A percentile compares a stretch with the other conserved stretches of the same genome.
Conservation (phyloP, 2,113 vertebrate genomes). For the Entomyzon cyanotis region DNA sequence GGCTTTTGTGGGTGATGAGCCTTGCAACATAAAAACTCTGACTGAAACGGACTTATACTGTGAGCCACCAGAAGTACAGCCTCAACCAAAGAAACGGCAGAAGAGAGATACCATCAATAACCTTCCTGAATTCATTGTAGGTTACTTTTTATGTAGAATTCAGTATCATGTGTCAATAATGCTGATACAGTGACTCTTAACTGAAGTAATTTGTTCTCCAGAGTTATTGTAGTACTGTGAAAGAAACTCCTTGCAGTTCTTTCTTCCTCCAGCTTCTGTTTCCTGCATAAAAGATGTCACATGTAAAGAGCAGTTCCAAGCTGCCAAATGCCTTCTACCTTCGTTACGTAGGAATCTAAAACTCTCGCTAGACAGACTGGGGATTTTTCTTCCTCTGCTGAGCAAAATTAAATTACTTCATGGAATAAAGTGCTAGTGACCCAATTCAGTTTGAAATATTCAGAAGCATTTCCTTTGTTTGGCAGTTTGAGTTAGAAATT, state of each 20-base stretch:
- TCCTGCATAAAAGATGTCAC: not conserved
- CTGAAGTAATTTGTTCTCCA: not conserved
- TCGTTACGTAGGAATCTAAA: not conserved
- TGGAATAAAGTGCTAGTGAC: constrained; percentile 6
- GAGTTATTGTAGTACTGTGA: not conserved
- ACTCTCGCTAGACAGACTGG: not conserved
- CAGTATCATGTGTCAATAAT: not conserved
- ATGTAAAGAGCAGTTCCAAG: accelerated
- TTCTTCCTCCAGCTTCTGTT: not conserved
- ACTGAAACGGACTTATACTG: constrained; percentile 90
- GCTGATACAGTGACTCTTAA: not conserved
- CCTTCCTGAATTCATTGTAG: constrained; percentile 87
- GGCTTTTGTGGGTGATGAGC: constrained; percentile 87
- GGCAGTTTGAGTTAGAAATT: not conserved
- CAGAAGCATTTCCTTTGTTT: constrained; percentile 17
- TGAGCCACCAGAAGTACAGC: constrained; percentile 84
- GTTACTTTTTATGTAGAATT: constrained; percentile 50
- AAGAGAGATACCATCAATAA: constrained; percentile 87
- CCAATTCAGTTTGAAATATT: not conserved
- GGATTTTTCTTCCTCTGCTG: not conserved
- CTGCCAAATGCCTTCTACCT: not conserved
- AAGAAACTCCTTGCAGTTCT: not conserved
- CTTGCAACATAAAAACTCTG: constrained; percentile 86
- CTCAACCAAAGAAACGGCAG: constrained; percentile 80
- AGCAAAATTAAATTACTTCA: not conserved